Percentiles rank a stretch among this genome's conserved stretches.
Evolutionary conservation across 2,888 invertebrate genomes (phyloP).

Genomic region (Lasioglossum leucozonium): DNA sequence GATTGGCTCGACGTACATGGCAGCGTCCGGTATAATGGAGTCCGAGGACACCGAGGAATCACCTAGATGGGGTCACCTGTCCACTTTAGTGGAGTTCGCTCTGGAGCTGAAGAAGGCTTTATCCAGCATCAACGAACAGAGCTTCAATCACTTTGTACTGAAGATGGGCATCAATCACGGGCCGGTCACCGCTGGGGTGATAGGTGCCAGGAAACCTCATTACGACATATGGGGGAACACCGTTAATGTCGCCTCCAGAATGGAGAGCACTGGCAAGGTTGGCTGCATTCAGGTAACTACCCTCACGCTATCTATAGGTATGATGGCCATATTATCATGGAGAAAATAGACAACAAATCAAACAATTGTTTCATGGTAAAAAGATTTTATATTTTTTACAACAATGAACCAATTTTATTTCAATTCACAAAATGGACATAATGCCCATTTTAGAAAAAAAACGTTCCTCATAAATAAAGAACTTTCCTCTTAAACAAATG

Average conservation of each 20-base stretch:
- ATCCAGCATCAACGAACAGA: slow-evolving; percentile 96
- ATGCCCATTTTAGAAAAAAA: too few species aligned
- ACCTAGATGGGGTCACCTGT: slow-evolving; percentile 92
- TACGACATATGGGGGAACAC: slow-evolving; percentile 99
- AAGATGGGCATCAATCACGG: slow-evolving; percentile 98
- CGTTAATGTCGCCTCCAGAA: slow-evolving; percentile 98
- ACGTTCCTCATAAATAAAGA: too few species aligned
- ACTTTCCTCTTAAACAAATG: too few species aligned
- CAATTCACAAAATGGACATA: too few species aligned
- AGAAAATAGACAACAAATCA: too few species aligned
- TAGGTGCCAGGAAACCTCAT: slow-evolving; percentile 97
- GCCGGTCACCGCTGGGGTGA: slow-evolving; percentile 97
- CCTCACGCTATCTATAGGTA: neutral
- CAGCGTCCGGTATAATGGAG: slow-evolving; percentile 89
- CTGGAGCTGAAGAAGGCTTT: slow-evolving; percentile 95
- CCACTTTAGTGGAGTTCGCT: slow-evolving; percentile 95
- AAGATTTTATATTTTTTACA: too few species aligned
- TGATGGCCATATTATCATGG: too few species aligned
- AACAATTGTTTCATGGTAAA: too few species aligned
- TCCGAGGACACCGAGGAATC: slow-evolving; percentile 75
- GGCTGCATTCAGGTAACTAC: slow-evolving; percentile 93
- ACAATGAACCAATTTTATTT: too few species aligned
- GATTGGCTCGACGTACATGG: slow-evolving; percentile 97
- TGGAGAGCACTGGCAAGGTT: slow-evolving; percentile 99
- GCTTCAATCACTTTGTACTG: slow-evolving; percentile 97